phyloP scores from a whole-genome alignment of 2,113 vertebrate genomes.

The Fregata magnificens region DNA sequence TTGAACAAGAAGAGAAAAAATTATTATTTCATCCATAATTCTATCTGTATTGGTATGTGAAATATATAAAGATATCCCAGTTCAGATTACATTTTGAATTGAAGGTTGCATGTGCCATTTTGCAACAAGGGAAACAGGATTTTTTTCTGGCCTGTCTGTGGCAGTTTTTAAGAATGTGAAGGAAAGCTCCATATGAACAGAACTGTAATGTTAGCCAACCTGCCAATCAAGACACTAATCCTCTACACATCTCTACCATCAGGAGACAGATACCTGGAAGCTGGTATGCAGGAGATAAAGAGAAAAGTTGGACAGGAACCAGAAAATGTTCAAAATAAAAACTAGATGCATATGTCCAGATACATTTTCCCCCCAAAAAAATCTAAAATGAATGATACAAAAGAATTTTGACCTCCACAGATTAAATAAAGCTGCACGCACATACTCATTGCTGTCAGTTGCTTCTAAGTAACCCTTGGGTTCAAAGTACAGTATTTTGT shows the following conservation, averaged over 20 bases:
- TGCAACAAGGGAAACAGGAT: slow-evolving; percentile 22
- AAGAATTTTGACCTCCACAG: neutral
- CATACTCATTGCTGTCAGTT: neutral
- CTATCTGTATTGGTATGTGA: neutral
- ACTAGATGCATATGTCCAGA: neutral
- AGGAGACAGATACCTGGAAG: slow-evolving; percentile 79
- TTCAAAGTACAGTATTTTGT: neutral
- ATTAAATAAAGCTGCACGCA: neutral
- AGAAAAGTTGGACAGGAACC: slow-evolving; percentile 55
- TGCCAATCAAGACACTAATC: slow-evolving; percentile 82
- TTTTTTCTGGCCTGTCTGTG: slow-evolving; percentile 46
- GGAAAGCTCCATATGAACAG: slow-evolving; percentile 72
- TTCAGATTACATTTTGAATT: slow-evolving; percentile 44
- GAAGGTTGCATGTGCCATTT: slow-evolving; percentile 35
- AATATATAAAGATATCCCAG: neutral
- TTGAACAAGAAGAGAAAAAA: neutral
- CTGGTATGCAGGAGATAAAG: slow-evolving; percentile 79
- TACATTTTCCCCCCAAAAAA: neutral
- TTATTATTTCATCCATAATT: neutral
- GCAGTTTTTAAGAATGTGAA: slow-evolving; percentile 57
- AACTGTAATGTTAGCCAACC: slow-evolving; percentile 78
- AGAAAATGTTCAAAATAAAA: slow-evolving; percentile 58
- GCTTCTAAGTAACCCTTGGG: neutral
- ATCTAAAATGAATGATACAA: neutral
- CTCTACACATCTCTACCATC: slow-evolving; percentile 81